phyloP scores from a whole-genome alignment of 1,140 invertebrate genomes.

The Leptopilina boulardi region DNA sequence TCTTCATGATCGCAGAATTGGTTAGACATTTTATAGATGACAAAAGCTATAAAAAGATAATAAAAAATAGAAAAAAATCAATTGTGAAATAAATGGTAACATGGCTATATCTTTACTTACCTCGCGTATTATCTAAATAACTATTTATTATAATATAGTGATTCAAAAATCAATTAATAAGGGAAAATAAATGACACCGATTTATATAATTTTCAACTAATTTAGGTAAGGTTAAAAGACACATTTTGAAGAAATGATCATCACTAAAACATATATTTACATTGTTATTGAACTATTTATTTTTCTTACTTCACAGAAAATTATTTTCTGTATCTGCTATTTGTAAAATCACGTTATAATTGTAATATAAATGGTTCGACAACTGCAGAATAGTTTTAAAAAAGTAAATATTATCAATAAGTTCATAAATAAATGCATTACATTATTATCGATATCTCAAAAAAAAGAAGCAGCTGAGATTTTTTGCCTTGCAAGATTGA shows the following conservation, averaged over 20 bases:
- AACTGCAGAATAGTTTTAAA: too few species aligned
- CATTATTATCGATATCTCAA: too few species aligned
- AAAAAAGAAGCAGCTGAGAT: too few species aligned
- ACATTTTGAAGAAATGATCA: not conserved
- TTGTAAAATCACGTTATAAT: not conserved
- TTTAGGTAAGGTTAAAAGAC: not conserved
- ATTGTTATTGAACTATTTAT: not conserved
- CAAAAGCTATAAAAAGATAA: not conserved
- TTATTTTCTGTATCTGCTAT: not conserved
- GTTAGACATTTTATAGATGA: not conserved
- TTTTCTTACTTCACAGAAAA: not conserved
- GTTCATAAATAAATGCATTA: too few species aligned
- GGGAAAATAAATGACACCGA: not conserved
- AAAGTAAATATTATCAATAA: too few species aligned
- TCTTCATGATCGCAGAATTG: constrained; percentile 30
- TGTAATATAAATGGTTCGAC: not conserved
- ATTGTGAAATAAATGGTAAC: not conserved
- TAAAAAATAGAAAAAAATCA: not conserved
- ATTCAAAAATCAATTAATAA: not conserved
- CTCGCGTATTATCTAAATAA: not conserved
- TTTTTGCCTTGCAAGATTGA: too few species aligned
- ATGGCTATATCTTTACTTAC: not conserved
- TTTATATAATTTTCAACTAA: not conserved
- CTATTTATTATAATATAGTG: not conserved
- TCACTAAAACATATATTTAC: not conserved